Evolutionary conservation across 2,797 vertebrate genomes (phyloP).

Genomic region (Amblyopsis hoosieri): DNA sequence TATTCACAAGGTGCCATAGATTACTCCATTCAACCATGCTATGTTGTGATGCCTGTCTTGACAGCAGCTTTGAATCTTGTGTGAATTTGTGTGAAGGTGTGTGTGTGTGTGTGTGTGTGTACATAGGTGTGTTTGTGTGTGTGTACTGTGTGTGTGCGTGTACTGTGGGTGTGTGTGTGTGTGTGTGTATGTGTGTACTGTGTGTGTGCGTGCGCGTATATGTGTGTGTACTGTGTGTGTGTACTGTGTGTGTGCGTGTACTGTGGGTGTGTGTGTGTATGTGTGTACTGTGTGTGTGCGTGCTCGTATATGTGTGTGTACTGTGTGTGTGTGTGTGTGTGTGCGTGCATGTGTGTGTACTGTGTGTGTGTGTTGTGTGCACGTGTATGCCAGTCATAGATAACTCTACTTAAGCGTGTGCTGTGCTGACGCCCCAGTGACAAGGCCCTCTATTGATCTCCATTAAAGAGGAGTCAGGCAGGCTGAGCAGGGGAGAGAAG

Average conservation of each 20-base stretch:
- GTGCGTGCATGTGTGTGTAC: conserved; percentile 11
- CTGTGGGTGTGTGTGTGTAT: too few species aligned
- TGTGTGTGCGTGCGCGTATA: neutral
- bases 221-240: too few species aligned
- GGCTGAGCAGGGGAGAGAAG: conserved; percentile 72
- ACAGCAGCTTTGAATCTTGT: neutral
- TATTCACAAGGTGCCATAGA: conserved; percentile 45
- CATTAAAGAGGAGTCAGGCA: conserved; percentile 73
- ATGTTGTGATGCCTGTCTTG: conserved; percentile 46
- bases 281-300: neutral
- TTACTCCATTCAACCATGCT: conserved; percentile 49
- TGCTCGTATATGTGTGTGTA: neutral
- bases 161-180: too few species aligned
- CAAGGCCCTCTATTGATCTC: conserved; percentile 79
- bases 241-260: too few species aligned
- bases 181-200: neutral
- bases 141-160: too few species aligned
- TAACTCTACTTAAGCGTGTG: conserved; percentile 68
- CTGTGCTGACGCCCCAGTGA: conserved; percentile 67
- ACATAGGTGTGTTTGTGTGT: neutral
- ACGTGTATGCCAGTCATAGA: conserved; percentile 55
- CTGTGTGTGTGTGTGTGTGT: conserved; percentile 7
- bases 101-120: neutral
- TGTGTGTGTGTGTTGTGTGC: conserved; percentile 1
- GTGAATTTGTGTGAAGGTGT: conserved; percentile 4